Conservation (phyloP, 2,888 invertebrate genomes). For the Xestia rhomboidea region DNA sequence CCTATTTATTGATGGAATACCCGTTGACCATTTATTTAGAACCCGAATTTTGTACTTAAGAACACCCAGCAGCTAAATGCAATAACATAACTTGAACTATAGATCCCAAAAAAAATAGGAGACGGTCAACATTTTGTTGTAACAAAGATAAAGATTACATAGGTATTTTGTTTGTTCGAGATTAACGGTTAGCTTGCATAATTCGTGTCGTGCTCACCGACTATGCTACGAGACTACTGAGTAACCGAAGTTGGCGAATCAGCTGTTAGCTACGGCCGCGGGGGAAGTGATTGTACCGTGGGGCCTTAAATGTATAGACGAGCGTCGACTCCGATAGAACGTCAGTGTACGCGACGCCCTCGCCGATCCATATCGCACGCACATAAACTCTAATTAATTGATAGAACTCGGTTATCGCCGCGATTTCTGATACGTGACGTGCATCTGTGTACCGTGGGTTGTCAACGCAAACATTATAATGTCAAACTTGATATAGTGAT, state of each 20-base stretch:
- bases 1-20: background rate
- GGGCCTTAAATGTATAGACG: constrained; percentile 66
- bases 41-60: background rate
- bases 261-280: constrained; percentile 81
- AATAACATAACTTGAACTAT: constrained; percentile 5
- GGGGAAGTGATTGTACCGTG: constrained; percentile 76
- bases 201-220: constrained; percentile 29
- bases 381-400: constrained; percentile 57
- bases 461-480: constrained; percentile 45
- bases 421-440: constrained; percentile 72
- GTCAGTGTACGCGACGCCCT: constrained; percentile 83
- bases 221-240: constrained; percentile 32
- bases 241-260: constrained; percentile 76
- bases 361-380: constrained; percentile 71
- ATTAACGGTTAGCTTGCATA: constrained; percentile 15
- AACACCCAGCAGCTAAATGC: constrained; percentile 6
- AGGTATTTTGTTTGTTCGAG: background rate
- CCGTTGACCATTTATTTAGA: background rate
- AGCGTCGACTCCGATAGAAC: constrained; percentile 68
- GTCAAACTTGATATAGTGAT: constrained; percentile 33
- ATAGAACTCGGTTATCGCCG: constrained; percentile 72
- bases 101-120: constrained; percentile 1
- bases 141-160: constrained; percentile 13
- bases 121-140: constrained; percentile 13
- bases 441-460: constrained; percentile 62